phyloP scores from a whole-genome alignment of 2,113 vertebrate species.

The Seriola aureovittata region DNA sequence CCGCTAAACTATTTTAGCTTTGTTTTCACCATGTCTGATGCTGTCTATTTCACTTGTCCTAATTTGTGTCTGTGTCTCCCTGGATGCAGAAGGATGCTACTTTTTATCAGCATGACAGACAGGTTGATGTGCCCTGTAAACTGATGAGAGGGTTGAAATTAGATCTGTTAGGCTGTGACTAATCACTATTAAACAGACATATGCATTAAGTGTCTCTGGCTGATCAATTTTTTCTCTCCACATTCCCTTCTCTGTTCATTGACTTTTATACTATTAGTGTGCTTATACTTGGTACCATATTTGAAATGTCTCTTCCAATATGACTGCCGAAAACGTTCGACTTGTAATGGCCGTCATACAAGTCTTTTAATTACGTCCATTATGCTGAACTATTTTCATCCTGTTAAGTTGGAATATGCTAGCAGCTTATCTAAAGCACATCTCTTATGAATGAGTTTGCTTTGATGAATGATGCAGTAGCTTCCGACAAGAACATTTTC shows the following conservation, averaged over 20 bases:
- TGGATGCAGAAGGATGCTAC: slow-evolving; percentile 45
- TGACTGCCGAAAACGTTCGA: background rate
- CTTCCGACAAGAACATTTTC: slow-evolving; percentile 29
- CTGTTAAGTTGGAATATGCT: slow-evolving; percentile 19
- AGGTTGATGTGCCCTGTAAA: slow-evolving; percentile 27
- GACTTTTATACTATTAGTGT: background rate
- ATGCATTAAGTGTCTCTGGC: slow-evolving; percentile 44
- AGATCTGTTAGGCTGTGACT: slow-evolving; percentile 59
- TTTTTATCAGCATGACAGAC: slow-evolving; percentile 63
- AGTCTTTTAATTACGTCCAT: slow-evolving; percentile 21
- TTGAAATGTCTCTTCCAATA: background rate
- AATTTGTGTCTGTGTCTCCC: slow-evolving; percentile 15
- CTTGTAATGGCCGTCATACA: background rate
- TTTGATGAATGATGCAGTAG: slow-evolving; percentile 52
- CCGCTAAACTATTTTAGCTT: slow-evolving; percentile 1
- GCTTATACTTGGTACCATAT: background rate
- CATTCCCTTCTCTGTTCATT: background rate
- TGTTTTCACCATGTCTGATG: slow-evolving; percentile 44
- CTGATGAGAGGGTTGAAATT: slow-evolving; percentile 55
- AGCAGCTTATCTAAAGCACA: slow-evolving; percentile 5
- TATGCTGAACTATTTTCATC: background rate
- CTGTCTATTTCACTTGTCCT: slow-evolving; percentile 39
- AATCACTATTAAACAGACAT: slow-evolving; percentile 62
- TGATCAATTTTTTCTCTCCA: slow-evolving; percentile 20
- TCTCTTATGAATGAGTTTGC: slow-evolving; percentile 34